phyloP scores from a whole-genome alignment of 2,888 invertebrate genomes.

The Keiferia lycopersicella region DNA sequence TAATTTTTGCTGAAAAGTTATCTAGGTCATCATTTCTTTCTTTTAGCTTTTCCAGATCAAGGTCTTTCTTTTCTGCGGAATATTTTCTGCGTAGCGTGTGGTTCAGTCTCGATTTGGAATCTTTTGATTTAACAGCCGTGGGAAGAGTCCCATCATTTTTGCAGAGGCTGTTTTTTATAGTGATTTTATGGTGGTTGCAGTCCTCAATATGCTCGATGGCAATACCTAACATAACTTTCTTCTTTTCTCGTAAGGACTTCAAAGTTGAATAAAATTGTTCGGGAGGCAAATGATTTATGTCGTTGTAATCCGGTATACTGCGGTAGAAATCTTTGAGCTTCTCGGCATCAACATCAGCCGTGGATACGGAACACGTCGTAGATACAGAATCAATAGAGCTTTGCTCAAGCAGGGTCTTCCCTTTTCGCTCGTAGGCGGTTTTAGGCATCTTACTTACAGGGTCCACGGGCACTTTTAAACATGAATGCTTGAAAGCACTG shows the following conservation, averaged over 20 bases:
- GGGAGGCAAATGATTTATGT: conserved; percentile 87
- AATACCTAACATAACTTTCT: conserved; percentile 73
- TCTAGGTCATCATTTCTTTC: conserved; percentile 32
- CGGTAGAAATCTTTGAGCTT: conserved; percentile 87
- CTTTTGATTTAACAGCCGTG: conserved; percentile 34
- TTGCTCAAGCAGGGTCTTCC: conserved; percentile 58
- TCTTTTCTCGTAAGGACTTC: conserved; percentile 84
- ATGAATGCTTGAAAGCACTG: conserved; percentile 86
- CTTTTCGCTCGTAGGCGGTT: conserved; percentile 84
- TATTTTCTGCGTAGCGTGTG: conserved; percentile 40
- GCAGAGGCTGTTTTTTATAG: conserved; percentile 37
- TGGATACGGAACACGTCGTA: conserved; percentile 53
- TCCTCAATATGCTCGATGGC: conserved; percentile 62
- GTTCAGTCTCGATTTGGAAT: conserved; percentile 36
- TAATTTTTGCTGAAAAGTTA: conserved; percentile 33
- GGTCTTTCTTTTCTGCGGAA: conserved; percentile 40
- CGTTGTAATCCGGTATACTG: conserved; percentile 90
- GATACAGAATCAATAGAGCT: conserved; percentile 64
- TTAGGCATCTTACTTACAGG: conserved; percentile 87
- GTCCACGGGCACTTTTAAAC: conserved; percentile 86
- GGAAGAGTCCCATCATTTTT: conserved; percentile 39
- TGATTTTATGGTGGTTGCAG: conserved; percentile 41
- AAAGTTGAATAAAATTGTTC: conserved; percentile 88
- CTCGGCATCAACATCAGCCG: conserved; percentile 71
- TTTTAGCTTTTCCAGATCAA: conserved; percentile 33